Percentiles rank a stretch among this genome's conserved stretches.
Conservation (phyloP, 2,797 vertebrate genomes). For the Schizopygopsis pylzovi region DNA sequence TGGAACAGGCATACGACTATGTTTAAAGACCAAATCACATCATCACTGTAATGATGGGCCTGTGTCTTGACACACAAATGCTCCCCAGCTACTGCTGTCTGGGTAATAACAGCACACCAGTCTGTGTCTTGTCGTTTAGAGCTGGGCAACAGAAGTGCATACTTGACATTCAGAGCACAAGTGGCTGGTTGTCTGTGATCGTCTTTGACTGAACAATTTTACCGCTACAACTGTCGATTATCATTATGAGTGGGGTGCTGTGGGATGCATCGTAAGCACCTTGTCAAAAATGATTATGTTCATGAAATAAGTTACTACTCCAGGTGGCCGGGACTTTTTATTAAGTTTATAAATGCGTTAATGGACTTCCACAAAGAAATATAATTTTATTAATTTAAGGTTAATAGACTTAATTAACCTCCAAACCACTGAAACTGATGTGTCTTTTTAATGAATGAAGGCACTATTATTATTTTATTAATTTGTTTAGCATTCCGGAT, state of each 20-base stretch:
- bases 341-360: constrained; percentile 31
- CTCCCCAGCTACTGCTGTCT: constrained; percentile 34
- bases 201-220: constrained; percentile 25
- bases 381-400: constrained; percentile 45
- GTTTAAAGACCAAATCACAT: constrained; percentile 38
- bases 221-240: not conserved
- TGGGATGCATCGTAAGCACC: constrained; percentile 21
- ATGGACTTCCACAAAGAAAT: constrained; percentile 10
- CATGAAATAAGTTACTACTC: constrained; percentile 7
- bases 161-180: constrained; percentile 36
- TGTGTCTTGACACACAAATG: constrained; percentile 41
- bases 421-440: constrained; percentile 18
- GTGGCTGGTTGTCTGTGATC: constrained; percentile 41
- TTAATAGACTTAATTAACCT: constrained; percentile 58
- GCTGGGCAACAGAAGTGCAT: constrained; percentile 22
- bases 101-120: constrained; percentile 28
- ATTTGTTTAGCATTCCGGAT: constrained; percentile 30
- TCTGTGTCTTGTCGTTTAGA: constrained; percentile 11
- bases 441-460: constrained; percentile 40
- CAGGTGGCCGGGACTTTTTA: constrained; percentile 23
- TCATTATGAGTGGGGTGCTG: not conserved
- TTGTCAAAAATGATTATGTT: constrained; percentile 30
- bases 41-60: constrained; percentile 50
- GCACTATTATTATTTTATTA: not conserved
- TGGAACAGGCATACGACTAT: constrained; percentile 25